These are phyloP conservation scores for Schlechtendalia chinensis DNA, from an alignment of 1,140 invertebrate genomes.

Conservation along the genomic window DNA sequence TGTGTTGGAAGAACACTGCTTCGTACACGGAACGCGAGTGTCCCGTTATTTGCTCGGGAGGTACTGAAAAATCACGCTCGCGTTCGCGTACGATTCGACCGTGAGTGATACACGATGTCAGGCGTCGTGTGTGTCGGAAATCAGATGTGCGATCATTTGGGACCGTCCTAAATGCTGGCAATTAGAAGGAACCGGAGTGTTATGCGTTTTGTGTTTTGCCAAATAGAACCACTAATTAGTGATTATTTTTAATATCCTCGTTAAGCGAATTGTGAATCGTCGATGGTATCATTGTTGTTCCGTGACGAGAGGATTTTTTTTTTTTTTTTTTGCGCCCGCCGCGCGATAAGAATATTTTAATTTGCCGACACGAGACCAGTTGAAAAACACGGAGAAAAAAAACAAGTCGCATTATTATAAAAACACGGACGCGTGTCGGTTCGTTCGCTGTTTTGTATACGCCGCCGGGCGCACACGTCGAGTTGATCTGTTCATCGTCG, in stretches of 20 bases:
- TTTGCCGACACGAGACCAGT: constrained; percentile 9
- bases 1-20: no score
- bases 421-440: not conserved
- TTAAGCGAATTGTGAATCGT: not conserved
- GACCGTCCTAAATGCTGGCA: no score
- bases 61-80: no score
- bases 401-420: not conserved
- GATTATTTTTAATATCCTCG: not conserved
- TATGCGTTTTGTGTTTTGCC: not conserved
- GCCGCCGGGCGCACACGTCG: not conserved
- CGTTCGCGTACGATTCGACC: no score
- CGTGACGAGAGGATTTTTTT: not conserved
- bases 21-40: no score
- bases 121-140: no score
- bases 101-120: no score
- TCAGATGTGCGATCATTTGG: no score
- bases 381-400: not conserved
- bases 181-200: no score
- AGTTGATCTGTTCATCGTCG: no score
- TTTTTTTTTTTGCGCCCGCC: not conserved
- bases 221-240: constrained; percentile 10
- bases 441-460: not conserved
- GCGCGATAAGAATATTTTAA: not conserved
- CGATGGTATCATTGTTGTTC: not conserved
- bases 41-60: no score